These are phyloP conservation scores for Heliconius cydno DNA, from an alignment of 2,888 invertebrate species.

Conservation along the genomic window DNA sequence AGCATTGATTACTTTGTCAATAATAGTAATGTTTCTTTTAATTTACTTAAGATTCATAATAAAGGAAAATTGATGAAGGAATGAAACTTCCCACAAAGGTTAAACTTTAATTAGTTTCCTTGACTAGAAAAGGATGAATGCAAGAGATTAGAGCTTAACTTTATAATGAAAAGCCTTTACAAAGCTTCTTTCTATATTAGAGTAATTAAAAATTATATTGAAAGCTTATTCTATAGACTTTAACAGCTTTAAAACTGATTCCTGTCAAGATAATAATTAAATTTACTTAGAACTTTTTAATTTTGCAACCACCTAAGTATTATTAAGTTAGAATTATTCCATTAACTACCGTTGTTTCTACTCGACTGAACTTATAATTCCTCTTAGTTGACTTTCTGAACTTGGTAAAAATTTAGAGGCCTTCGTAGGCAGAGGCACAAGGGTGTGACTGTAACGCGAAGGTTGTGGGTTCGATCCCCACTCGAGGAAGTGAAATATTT, in stretches of 20 bases:
- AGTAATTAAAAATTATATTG: constrained; percentile 15
- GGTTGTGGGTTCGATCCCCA: too few relatives aligned
- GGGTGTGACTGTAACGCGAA: too few relatives aligned
- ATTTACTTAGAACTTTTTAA: background rate
- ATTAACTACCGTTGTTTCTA: background rate
- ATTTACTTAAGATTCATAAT: background rate
- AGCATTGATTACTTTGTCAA: background rate
- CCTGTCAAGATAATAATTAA: background rate
- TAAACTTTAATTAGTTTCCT: constrained; percentile 26
- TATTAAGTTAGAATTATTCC: background rate
- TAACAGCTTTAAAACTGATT: background rate
- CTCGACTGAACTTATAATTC: background rate
- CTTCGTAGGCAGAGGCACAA: too few relatives aligned
- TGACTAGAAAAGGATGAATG: constrained; percentile 24
- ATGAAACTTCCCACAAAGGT: constrained; percentile 19
- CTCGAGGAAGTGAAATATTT: too few relatives aligned
- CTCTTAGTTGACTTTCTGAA: background rate
- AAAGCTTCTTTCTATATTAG: background rate
- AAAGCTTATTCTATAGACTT: background rate
- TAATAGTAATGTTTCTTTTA: background rate
- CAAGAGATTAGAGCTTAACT: constrained; percentile 22
- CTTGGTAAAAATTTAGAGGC: background rate
- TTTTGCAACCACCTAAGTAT: background rate
- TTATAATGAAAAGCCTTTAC: constrained; percentile 11
- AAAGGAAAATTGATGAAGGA: constrained; percentile 1